These are phyloP conservation scores for Ooceraea biroi DNA, from an alignment of 1,140 invertebrate genomes.

Conservation along the genomic window DNA sequence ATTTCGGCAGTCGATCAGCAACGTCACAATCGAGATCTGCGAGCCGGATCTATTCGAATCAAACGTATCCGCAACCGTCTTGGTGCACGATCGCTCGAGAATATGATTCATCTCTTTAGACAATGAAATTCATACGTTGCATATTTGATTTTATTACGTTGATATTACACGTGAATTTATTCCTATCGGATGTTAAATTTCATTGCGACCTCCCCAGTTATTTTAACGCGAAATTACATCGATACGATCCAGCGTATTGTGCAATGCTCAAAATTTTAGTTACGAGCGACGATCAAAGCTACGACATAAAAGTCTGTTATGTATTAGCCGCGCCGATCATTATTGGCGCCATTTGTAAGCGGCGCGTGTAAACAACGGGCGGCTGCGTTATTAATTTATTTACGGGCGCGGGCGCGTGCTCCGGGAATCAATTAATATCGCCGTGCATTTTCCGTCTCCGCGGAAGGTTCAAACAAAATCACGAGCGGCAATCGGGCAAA, in stretches of 20 bases:
- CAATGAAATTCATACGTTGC: too few species aligned
- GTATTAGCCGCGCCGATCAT: slow-evolving; percentile 60
- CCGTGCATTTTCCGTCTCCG: slow-evolving; percentile 63
- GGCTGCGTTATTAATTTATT: slow-evolving; percentile 73
- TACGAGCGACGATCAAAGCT: slow-evolving; percentile 27
- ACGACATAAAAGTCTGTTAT: slow-evolving; percentile 38
- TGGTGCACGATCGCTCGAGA: neutral
- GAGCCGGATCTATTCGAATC: neutral
- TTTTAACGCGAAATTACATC: neutral
- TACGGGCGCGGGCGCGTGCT: slow-evolving; percentile 46
- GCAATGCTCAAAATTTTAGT: slow-evolving; percentile 18
- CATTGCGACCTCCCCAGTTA: neutral
- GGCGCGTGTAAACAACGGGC: slow-evolving; percentile 62
- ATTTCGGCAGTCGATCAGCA: slow-evolving; percentile 27
- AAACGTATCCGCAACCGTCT: neutral
- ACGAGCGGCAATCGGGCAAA: slow-evolving; percentile 60
- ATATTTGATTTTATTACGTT: neutral
- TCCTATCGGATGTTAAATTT: slow-evolving; percentile 7
- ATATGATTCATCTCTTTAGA: neutral
- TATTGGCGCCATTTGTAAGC: slow-evolving; percentile 71
- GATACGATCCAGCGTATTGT: slow-evolving; percentile 8
- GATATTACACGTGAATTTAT: too few species aligned
- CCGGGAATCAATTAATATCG: slow-evolving; percentile 70
- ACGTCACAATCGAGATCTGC: slow-evolving; percentile 16
- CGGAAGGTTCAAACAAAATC: slow-evolving; percentile 70